Conservation (phyloP, 2,797 vertebrate genomes). For the Enteromius radiatus region DNA sequence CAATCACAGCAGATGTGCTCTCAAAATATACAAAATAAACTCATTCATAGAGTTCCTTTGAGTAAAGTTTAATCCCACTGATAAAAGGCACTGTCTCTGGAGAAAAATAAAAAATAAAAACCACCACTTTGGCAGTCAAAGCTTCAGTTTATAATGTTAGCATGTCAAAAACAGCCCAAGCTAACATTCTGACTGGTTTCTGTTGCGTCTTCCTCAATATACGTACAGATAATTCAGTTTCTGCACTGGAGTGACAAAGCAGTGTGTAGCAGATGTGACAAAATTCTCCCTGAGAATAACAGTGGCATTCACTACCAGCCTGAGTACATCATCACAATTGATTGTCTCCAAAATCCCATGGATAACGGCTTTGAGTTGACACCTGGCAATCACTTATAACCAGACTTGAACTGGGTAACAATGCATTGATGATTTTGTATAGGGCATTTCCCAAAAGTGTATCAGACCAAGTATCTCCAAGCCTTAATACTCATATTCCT, state of each 20-base stretch:
- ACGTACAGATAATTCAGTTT: background rate
- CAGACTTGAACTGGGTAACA: background rate
- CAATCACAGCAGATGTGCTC: slow-evolving; percentile 40
- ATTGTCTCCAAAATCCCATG: slow-evolving; percentile 48
- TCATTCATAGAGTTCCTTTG: slow-evolving; percentile 15
- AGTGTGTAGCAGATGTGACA: slow-evolving; percentile 30
- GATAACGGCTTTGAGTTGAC: slow-evolving; percentile 26
- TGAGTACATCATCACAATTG: slow-evolving; percentile 37
- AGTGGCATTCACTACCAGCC: slow-evolving; percentile 37
- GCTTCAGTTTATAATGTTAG: slow-evolving; percentile 29
- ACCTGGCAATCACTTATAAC: slow-evolving; percentile 4
- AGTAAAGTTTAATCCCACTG: slow-evolving; percentile 42
- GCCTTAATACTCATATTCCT: slow-evolving; percentile 17
- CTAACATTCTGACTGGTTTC: slow-evolving; percentile 7
- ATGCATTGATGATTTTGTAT: background rate
- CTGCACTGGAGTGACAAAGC: slow-evolving; percentile 38
- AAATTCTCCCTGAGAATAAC: slow-evolving; percentile 58
- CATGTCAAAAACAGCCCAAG: slow-evolving; percentile 38
- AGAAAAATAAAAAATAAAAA: slow-evolving; percentile 10
- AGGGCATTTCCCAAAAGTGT: background rate
- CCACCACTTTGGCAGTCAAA: slow-evolving; percentile 34
- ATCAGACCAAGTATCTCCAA: background rate
- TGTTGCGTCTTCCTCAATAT: background rate
- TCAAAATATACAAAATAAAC: slow-evolving; percentile 26
- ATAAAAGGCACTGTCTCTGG: slow-evolving; percentile 55